Evolutionary conservation across 23 tunicate genomes (phyloP), one percentile per base, ranked within the genome.

Genomic region (Diplosoma virens): DNA sequence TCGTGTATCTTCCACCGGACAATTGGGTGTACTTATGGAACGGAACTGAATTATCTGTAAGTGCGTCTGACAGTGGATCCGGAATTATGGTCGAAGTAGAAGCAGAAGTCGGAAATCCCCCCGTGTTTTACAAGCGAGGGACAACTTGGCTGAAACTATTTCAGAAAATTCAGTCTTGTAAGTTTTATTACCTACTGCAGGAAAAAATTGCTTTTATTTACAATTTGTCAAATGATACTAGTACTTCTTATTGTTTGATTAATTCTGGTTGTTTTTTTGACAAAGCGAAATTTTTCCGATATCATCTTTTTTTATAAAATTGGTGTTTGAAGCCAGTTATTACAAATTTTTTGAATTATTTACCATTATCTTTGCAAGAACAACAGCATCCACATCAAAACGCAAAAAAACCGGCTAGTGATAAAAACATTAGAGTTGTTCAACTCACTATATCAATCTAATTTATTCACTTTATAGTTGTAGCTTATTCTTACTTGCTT

Each of bases 1-100:
- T 60, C 16, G 92, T 92, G 33, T 92, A 92, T 69, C 83, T 92
- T 20, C 97, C 97, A 1, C 74, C 87, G 1, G 97, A 82, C 33
- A 46, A 76, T 1, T 92, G 97, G 97, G 55, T 85, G 29, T 81
- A 85, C 35, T 35, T 92, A 26, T 92, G 97, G 97, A 77, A 85
- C 32, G 92, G 83, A 0, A 66, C 84, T 0, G 61, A 71, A 32
- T 37, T 73, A 9, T 3, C 46, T 34, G 69, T 78, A 0, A 34
- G 30, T 29, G 33, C 81, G 20, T 35, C 50, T 47, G 2, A 48
- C 11, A 55, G 69, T 1, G 78, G 83, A 5, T 31, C 24, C 14
- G 87, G 92, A 31, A 48, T 27, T 28, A 25, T 6, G 37, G 84
- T 85, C 53, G 47, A 24, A 6, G 92, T 81, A n/a, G 65, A 71